These are phyloP conservation scores for Thysanoteuthis rhombus DNA, from an alignment of 2,888 invertebrate species.

Conservation along the genomic window DNA sequence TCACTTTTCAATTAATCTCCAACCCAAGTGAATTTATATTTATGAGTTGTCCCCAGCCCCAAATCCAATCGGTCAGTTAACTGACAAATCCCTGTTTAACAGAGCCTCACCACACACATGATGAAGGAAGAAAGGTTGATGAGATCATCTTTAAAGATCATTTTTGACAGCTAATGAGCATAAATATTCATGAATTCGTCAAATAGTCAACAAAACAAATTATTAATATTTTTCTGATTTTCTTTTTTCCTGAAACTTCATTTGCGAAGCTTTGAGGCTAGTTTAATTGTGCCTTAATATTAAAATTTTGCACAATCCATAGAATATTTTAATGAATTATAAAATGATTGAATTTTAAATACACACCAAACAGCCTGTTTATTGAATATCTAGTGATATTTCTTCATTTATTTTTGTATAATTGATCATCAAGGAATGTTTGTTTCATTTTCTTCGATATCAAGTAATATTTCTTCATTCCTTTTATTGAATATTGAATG, in stretches of 20 bases:
- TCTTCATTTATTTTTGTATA: neutral
- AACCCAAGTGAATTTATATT: neutral
- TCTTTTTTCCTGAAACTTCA: neutral
- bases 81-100: neutral
- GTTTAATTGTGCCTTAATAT: constrained; percentile 12
- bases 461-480: neutral
- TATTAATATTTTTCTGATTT: neutral
- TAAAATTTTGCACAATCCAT: neutral
- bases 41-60: neutral
- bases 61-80: neutral
- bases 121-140: neutral
- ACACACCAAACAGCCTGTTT: neutral
- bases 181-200: constrained; percentile 1
- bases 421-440: neutral
- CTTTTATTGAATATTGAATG: neutral
- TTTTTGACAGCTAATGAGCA: constrained; percentile 16
- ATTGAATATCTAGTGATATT: neutral
- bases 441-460: neutral
- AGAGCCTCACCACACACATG: neutral
- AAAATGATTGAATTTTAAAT: constrained; percentile 12
- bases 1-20: neutral
- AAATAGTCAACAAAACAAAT: neutral
- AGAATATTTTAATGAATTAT: constrained; percentile 12
- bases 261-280: neutral
- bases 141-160: neutral